A percentile compares a stretch with the other conserved stretches of the same genome.
These are phyloP conservation scores for Conomelus anceps DNA, from an alignment of 2,888 invertebrate genomes.

Conservation along the genomic window DNA sequence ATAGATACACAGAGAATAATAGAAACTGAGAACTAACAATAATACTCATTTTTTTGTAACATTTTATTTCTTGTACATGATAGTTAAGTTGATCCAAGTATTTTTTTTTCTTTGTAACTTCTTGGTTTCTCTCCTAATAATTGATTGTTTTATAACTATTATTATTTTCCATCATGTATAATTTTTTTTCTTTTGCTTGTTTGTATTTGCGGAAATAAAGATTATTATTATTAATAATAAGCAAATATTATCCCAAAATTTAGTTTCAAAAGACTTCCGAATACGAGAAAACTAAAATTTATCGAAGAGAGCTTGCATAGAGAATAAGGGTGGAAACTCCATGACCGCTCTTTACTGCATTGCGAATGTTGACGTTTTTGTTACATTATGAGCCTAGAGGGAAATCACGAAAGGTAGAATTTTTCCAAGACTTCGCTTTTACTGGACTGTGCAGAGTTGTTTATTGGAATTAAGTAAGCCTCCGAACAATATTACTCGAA, in stretches of 20 bases:
- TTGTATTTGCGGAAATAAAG: neutral
- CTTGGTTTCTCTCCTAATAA: too few species aligned
- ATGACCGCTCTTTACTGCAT: neutral
- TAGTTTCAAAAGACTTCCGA: neutral
- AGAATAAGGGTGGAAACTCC: neutral
- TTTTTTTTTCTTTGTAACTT: too few species aligned
- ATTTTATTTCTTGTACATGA: too few species aligned
- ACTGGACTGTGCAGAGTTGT: neutral
- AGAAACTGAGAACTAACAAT: too few species aligned
- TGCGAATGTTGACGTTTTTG: neutral
- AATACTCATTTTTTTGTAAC: too few species aligned
- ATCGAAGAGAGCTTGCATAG: too few species aligned
- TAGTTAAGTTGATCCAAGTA: too few species aligned
- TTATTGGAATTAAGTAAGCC: neutral
- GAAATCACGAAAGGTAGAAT: neutral
- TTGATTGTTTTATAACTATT: too few species aligned
- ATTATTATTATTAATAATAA: neutral
- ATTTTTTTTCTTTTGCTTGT: too few species aligned
- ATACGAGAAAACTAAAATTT: neutral
- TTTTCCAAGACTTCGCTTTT: neutral
- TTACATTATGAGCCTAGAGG: neutral
- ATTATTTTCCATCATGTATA: too few species aligned
- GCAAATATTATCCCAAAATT: too few species aligned
- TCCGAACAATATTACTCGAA: neutral
- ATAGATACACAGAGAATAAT: too few species aligned